Conservation (phyloP, 2,888 invertebrate genomes). For the Rotaria sp. region DNA sequence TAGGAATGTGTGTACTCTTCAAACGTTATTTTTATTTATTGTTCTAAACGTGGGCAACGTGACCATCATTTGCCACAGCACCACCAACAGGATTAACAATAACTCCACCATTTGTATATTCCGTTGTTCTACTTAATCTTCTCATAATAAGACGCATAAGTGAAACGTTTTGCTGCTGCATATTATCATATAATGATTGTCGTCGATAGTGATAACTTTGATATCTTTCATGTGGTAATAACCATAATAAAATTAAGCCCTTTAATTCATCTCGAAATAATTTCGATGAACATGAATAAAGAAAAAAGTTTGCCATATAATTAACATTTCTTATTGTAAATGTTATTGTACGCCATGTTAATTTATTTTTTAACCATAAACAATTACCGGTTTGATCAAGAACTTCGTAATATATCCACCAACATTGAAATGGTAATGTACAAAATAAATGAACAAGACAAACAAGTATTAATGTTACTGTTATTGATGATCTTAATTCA, state of each 20-base stretch:
- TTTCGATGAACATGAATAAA: constrained; percentile 8
- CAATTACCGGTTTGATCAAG: not conserved
- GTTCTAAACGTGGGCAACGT: not conserved
- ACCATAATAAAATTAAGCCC: not conserved
- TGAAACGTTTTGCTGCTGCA: not conserved
- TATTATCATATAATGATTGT: not conserved
- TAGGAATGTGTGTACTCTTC: not conserved
- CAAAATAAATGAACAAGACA: constrained; percentile 3
- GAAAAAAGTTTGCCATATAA: constrained; percentile 28
- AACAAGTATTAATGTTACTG: constrained; percentile 11
- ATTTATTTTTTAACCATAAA: constrained; percentile 9
- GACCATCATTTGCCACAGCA: not conserved
- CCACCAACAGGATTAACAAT: not conserved
- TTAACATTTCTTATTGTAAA: constrained; percentile 26
- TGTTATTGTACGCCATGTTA: not conserved
- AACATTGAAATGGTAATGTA: constrained; percentile 19
- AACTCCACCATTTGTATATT: not conserved
- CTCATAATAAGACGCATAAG: not conserved
- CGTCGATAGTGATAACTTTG: constrained; percentile 12
- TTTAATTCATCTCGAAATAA: constrained; percentile 10
- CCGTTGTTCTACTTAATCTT: not conserved
- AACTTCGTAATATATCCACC: constrained; percentile 9
- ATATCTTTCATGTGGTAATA: constrained; percentile 20
- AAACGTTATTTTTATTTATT: not conserved
- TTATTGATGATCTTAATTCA: constrained; percentile 2